Evolutionary conservation across 2,888 invertebrate genomes (phyloP).

Genomic region (Drosophila recens): DNA sequence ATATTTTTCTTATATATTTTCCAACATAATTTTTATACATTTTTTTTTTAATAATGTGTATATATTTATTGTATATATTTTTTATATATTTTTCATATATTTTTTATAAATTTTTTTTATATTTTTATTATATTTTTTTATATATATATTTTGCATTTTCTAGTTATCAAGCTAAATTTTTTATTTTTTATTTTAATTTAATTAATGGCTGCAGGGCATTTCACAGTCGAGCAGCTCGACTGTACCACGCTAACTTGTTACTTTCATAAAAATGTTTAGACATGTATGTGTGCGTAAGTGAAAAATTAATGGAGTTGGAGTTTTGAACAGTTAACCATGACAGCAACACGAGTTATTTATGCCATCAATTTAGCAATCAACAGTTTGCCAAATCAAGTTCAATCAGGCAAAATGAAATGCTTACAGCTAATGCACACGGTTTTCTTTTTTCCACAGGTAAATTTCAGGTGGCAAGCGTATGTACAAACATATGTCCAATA

Average conservation of each 20-base stretch:
- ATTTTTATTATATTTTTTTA: no score
- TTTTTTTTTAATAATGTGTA: no score
- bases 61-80: no score
- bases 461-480: conserved; percentile 1
- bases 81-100: no score
- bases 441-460: neutral
- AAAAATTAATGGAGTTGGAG: conserved; percentile 7
- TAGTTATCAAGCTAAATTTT: no score
- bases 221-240: neutral
- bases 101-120: no score
- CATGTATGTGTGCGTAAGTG: neutral
- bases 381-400: conserved; percentile 33
- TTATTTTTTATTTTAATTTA: no score
- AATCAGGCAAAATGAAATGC: conserved; percentile 16
- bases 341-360: neutral
- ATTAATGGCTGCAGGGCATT: neutral
- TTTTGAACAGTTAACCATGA: neutral
- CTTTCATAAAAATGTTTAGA: neutral
- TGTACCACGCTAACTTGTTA: neutral
- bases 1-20: no score
- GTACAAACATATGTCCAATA: conserved; percentile 3
- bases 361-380: conserved; percentile 14
- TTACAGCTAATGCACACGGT: conserved; percentile 15
- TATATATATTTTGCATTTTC: no score
- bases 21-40: no score